Percentiles rank a stretch among this genome's conserved stretches.
Evolutionary conservation across 2,888 invertebrate species (phyloP).

Genomic region (Cantharis rufa): DNA sequence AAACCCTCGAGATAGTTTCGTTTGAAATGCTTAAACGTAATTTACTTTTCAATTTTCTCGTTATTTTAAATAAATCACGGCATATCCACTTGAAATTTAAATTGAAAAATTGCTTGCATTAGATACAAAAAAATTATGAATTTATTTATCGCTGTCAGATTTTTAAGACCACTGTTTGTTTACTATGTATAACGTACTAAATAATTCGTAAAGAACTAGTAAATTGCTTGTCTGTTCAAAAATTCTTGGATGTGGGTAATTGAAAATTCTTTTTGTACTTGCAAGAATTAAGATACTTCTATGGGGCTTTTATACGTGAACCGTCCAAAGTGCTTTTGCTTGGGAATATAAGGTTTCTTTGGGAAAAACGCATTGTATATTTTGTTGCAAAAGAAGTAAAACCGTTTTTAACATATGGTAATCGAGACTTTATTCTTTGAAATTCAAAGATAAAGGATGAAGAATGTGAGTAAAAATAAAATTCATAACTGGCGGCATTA

Average conservation of each 20-base stretch:
- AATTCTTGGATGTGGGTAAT: neutral
- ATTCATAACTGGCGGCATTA: constrained; percentile 32
- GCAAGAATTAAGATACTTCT: too few relatives aligned
- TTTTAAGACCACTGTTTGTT: neutral
- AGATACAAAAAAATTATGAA: neutral
- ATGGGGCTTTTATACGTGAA: too few relatives aligned
- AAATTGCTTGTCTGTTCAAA: neutral
- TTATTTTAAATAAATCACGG: constrained; percentile 1
- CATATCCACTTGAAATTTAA: neutral
- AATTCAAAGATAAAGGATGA: neutral
- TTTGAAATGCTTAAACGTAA: constrained; percentile 4
- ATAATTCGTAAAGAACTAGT: neutral
- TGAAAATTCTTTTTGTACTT: neutral
- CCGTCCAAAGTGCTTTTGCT: neutral
- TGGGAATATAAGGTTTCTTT: neutral
- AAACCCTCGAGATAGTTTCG: neutral
- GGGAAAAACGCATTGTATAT: neutral
- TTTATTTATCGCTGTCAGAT: neutral
- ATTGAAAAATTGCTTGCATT: neutral
- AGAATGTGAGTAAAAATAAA: constrained; percentile 19
- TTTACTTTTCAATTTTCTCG: constrained; percentile 13
- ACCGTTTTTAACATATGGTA: neutral
- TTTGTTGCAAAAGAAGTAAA: neutral
- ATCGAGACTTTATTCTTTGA: neutral
- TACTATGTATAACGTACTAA: neutral